Percentiles rank a stretch among this genome's conserved stretches.
phyloP scores from a whole-genome alignment of 2,888 invertebrate species.

The Rhagonycha fulva region DNA sequence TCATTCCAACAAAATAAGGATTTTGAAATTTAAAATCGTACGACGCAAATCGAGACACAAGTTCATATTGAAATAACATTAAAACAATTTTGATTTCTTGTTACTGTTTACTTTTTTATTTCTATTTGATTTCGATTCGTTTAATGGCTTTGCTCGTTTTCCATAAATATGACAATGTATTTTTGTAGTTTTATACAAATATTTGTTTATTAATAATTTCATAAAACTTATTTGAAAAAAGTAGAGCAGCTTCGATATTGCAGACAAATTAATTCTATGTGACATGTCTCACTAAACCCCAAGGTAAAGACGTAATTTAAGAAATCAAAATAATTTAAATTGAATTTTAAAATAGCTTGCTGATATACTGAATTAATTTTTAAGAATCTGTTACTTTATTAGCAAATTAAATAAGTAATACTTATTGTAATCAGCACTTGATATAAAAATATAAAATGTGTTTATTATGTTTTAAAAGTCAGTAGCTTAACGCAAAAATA shows the following conservation, averaged over 20 bases:
- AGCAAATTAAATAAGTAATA: not conserved
- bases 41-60: too few relatives aligned
- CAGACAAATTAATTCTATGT: not conserved
- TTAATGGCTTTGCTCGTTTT: too few relatives aligned
- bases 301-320: not conserved
- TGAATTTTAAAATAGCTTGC: not conserved
- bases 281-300: not conserved
- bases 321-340: not conserved
- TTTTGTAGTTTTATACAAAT: too few relatives aligned
- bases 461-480: conserved; percentile 1
- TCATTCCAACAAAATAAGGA: too few relatives aligned
- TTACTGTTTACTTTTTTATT: too few relatives aligned
- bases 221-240: too few relatives aligned
- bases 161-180: too few relatives aligned
- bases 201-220: too few relatives aligned
- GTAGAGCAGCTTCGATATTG: not conserved
- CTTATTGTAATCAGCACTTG: not conserved
- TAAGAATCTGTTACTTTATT: not conserved
- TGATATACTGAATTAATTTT: not conserved
- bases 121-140: too few relatives aligned
- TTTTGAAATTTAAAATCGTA: too few relatives aligned
- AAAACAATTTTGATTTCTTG: too few relatives aligned
- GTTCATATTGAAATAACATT: too few relatives aligned
- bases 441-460: not conserved
- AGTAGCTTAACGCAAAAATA: not conserved